Evolutionary conservation across 2,888 invertebrate genomes (phyloP).

Genomic region (Melipona beecheii): DNA sequence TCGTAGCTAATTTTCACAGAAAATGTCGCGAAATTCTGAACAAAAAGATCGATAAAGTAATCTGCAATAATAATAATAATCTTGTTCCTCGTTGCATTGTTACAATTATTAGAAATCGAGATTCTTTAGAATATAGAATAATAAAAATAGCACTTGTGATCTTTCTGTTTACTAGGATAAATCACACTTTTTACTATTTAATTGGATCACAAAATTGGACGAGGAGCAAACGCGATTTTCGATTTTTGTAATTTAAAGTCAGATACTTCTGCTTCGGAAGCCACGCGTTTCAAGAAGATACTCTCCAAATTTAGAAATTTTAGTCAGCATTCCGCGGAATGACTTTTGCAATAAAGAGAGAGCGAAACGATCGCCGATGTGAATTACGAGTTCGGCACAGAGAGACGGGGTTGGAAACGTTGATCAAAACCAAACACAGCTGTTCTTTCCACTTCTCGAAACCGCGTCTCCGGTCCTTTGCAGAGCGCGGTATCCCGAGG

Average conservation of each 20-base stretch:
- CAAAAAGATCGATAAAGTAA: neutral
- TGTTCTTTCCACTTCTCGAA: conserved; percentile 6
- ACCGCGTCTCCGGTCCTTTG: neutral
- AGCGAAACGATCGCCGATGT: neutral
- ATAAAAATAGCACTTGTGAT: too few species aligned
- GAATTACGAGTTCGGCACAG: neutral
- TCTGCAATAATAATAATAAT: neutral
- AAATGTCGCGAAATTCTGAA: neutral
- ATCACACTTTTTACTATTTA: too few species aligned
- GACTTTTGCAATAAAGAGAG: too few species aligned
- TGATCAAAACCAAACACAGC: conserved; percentile 12
- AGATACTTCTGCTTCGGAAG: neutral
- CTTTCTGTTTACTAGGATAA: too few species aligned
- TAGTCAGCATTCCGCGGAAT: neutral
- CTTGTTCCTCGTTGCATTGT: neutral
- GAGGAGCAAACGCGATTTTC: neutral
- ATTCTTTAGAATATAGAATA: too few species aligned
- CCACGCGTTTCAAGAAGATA: neutral
- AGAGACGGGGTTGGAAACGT: neutral
- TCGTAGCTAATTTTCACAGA: neutral
- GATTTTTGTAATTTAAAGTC: neutral
- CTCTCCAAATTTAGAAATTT: too few species aligned
- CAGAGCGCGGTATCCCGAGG: neutral
- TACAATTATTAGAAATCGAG: neutral
- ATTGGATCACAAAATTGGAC: neutral